Base-by-base conservation (phyloP, 2,888 invertebrate genomes). In the Yponomeuta evonymella region DNA sequence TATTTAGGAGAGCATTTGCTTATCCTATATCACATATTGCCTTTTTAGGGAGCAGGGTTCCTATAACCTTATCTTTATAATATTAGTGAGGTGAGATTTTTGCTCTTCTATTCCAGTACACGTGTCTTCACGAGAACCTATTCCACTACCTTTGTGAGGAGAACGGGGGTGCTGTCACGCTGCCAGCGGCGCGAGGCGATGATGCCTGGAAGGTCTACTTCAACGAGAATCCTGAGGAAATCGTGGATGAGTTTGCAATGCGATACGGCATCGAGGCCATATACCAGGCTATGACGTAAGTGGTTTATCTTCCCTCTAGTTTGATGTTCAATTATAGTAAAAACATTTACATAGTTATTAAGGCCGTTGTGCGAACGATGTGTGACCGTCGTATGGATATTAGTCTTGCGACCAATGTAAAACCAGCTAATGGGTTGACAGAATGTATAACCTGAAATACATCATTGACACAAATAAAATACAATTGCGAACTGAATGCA, bases 131-230 rank as follows among this genome's bases (percentile, higher is more conserved):
- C 90, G 99, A 99, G 89, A 99, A 99, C 86, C 94, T 99, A 71
- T 99, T 99, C 93, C 98, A 99, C 88, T 98, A 98, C 82, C 93
- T 99, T n/a, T 98, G 98, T 89, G 99, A 99, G 83, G 96, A 97
- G 78, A 97, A 97, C 80, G 95, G 94, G 33, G 98, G 98, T 51
- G 96, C 97, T 78, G 98, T 98, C 72, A 97, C 96, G 74, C 90
- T 99, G 72, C 99, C 99, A 1, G 96, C 96, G 75, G 97, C 98
- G 33, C 97, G 97, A 86, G 99, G 98, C 65, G 99, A 99, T 80
- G 99, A 99, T 80, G 98, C 98, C 0, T 99, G 99, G 99, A 99
- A 99, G 88, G 95, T 99, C 48, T 99, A 99, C 92, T 99, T 99
- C 89, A 99, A 99, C 82, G 98, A 98, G 79, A 97, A 97, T 65